A percentile compares a stretch with the other conserved stretches of the same genome.
Evolutionary conservation across 2,888 invertebrate species (phyloP).

Genomic region (Agrotis clavis): DNA sequence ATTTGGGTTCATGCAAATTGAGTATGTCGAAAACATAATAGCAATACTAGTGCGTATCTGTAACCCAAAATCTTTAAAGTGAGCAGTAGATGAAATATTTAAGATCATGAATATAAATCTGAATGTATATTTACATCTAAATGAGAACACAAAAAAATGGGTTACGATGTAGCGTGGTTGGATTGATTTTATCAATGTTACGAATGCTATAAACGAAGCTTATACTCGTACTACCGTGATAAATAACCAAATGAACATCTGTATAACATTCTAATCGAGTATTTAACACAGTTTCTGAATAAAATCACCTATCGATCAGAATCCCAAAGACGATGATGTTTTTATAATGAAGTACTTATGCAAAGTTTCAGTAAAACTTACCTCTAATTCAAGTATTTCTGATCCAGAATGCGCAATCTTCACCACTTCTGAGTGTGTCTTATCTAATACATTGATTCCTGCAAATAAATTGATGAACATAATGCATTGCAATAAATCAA

Average conservation of each 20-base stretch:
- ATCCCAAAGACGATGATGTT: background rate
- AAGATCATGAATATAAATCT: conserved; percentile 3
- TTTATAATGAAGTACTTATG: background rate
- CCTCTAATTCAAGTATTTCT: conserved; percentile 96
- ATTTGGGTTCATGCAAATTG: background rate
- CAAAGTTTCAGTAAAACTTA: conserved; percentile 71
- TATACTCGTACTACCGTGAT: background rate
- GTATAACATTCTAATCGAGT: background rate
- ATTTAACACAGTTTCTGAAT: background rate
- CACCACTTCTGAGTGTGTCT: conserved; percentile 98
- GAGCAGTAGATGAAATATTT: conserved; percentile 27
- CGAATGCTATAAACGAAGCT: background rate
- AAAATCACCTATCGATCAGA: background rate
- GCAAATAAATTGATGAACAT: conserved; percentile 68
- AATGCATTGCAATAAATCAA: conserved; percentile 45
- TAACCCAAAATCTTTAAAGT: conserved; percentile 27
- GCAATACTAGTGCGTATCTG: background rate
- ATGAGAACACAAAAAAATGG: conserved; percentile 45
- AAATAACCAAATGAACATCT: conserved; percentile 1
- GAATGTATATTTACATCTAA: conserved; percentile 14
- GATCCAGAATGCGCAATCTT: conserved; percentile 97
- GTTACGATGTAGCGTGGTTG: conserved; percentile 29
- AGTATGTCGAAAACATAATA: background rate
- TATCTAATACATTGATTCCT: conserved; percentile 96
- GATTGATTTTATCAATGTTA: conserved; percentile 41